Evolutionary conservation across 2,797 vertebrate genomes (phyloP).

Genomic region (Liasis olivaceus): DNA sequence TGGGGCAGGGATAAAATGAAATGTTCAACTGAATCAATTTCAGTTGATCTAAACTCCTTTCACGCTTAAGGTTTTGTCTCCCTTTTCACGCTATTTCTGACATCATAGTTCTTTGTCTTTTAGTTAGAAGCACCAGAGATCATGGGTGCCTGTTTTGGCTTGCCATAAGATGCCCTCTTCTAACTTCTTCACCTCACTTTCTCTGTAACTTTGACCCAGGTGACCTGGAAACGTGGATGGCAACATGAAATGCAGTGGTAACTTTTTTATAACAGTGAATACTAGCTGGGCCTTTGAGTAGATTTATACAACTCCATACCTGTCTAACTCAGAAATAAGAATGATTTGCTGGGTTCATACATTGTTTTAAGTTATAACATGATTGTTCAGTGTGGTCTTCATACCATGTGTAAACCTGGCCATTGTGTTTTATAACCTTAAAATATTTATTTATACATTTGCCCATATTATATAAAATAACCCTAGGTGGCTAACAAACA

Average conservation of each 20-base stretch:
- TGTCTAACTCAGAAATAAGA: not conserved
- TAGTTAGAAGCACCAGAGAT: slow-evolving; percentile 58
- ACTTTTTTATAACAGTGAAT: not conserved
- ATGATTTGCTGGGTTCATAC: not conserved
- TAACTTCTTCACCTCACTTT: slow-evolving; percentile 31
- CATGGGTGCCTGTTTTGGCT: slow-evolving; percentile 38
- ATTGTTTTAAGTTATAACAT: too few species aligned
- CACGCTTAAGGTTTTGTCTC: slow-evolving; percentile 46
- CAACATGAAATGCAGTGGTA: not conserved
- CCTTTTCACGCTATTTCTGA: slow-evolving; percentile 53
- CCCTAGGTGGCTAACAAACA: too few species aligned
- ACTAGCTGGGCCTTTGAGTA: not conserved
- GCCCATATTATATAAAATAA: too few species aligned
- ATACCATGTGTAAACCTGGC: too few species aligned
- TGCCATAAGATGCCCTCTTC: slow-evolving; percentile 35
- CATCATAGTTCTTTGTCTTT: slow-evolving; percentile 57
- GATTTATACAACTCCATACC: not conserved
- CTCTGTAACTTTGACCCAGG: slow-evolving; percentile 11
- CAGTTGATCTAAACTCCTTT: slow-evolving; percentile 64
- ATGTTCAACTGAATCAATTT: slow-evolving; percentile 69
- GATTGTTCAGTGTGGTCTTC: too few species aligned
- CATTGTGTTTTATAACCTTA: too few species aligned
- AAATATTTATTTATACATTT: too few species aligned
- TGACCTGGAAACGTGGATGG: not conserved
- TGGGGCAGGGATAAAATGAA: slow-evolving; percentile 70